phyloP scores from a whole-genome alignment of 2,113 vertebrate genomes.

The Mixornis gularis region DNA sequence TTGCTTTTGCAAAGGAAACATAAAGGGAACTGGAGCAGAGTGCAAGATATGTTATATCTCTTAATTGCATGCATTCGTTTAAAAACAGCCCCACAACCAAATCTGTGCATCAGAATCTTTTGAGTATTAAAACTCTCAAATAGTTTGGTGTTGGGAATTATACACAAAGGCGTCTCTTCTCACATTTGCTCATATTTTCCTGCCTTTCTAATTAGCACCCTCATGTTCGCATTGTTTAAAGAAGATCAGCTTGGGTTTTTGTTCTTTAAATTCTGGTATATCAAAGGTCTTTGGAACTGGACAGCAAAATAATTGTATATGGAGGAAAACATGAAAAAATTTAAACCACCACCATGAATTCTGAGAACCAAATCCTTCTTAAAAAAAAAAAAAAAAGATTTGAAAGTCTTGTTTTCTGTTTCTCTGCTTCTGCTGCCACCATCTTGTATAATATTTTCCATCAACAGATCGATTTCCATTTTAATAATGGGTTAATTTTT shows the following conservation, averaged over 20 bases:
- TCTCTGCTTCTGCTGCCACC: neutral
- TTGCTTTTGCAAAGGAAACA: neutral
- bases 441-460: neutral
- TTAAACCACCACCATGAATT: neutral
- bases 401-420: neutral
- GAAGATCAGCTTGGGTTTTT: neutral
- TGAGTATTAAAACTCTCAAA: neutral
- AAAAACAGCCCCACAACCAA: neutral
- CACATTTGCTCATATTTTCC: neutral
- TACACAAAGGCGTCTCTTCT: accelerated
- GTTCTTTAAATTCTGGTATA: neutral
- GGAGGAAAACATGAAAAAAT: neutral
- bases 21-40: neutral
- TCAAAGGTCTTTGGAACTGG: neutral
- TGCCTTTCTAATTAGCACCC: neutral
- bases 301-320: neutral
- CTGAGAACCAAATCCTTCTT: neutral
- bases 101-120: neutral
- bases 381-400: neutral
- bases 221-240: neutral
- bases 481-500: neutral
- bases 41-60: neutral
- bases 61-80: neutral
- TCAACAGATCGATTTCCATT: neutral
- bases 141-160: neutral